Conservation (phyloP, 1,140 invertebrate genomes). For the Lineus longissimus region DNA sequence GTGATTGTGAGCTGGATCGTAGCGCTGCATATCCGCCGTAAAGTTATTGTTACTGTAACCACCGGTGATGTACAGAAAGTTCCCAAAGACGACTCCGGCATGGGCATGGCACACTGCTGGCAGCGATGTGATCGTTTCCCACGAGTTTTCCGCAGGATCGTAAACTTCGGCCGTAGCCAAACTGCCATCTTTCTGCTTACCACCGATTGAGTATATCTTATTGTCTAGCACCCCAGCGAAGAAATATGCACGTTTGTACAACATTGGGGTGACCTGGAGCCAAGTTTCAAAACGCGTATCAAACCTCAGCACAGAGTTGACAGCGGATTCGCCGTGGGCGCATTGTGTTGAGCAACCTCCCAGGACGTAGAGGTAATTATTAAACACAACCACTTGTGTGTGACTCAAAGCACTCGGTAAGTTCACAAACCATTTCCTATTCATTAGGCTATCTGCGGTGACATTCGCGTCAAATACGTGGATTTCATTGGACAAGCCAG, state of each 20-base stretch:
- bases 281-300: conserved; percentile 52
- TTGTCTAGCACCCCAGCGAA: conserved; percentile 50
- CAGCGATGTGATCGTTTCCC: conserved; percentile 48
- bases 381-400: conserved; percentile 53
- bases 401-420: conserved; percentile 53
- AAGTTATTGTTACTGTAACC: conserved; percentile 54
- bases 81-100: conserved; percentile 49
- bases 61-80: conserved; percentile 50
- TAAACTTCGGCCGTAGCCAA: conserved; percentile 49
- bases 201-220: conserved; percentile 49
- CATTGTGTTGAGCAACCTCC: conserved; percentile 54
- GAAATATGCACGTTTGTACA: conserved; percentile 53
- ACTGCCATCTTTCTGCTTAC: conserved; percentile 53
- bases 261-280: conserved; percentile 50
- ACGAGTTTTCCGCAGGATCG: conserved; percentile 47
- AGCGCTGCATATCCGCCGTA: conserved; percentile 51
- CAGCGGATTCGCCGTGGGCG: conserved; percentile 53
- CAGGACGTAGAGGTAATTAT: conserved; percentile 52
- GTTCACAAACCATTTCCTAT: conserved; percentile 45
- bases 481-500: conserved; percentile 50
- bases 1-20: conserved; percentile 44
- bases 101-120: conserved; percentile 53
- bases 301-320: conserved; percentile 50
- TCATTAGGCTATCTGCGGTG: conserved; percentile 45
- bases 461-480: conserved; percentile 49